Percentiles rank a stretch among this genome's conserved stretches.
Conservation (phyloP, 2,113 vertebrate genomes). For the Centrocercus urophasianus region DNA sequence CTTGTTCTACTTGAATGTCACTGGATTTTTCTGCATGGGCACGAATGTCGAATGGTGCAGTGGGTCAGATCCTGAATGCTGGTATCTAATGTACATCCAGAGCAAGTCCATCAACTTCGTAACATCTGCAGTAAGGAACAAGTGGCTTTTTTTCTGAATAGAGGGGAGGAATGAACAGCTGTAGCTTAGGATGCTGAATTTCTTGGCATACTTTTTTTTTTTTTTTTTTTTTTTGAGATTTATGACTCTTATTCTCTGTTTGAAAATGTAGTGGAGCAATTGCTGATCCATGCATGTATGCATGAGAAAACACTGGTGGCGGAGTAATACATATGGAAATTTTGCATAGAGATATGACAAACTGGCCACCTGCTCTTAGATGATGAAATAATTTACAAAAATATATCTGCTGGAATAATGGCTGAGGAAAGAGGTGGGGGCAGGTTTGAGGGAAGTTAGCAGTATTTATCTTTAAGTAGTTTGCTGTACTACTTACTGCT, state of each 20-base stretch:
- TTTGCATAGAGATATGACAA: background rate
- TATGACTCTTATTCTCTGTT: background rate
- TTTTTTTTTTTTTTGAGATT: slow-evolving; percentile 1
- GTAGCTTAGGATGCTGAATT: slow-evolving; percentile 19
- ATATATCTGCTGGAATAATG: background rate
- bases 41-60: rapidly evolving
- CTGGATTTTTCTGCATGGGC: background rate
- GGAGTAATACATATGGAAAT: background rate
- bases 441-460: background rate
- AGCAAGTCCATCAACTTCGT: background rate
- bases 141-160: background rate
- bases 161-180: background rate
- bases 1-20: background rate
- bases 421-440: background rate
- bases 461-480: background rate
- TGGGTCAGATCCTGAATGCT: background rate
- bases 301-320: background rate
- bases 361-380: background rate
- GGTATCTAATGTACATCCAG: background rate
- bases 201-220: background rate
- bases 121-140: background rate
- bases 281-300: background rate
- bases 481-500: background rate
- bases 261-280: background rate
- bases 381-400: slow-evolving; percentile 24